Evolutionary conservation across 2,888 invertebrate genomes (phyloP), one percentile per base, ranked within the genome.

Genomic region (Sesia bembeciformis): DNA sequence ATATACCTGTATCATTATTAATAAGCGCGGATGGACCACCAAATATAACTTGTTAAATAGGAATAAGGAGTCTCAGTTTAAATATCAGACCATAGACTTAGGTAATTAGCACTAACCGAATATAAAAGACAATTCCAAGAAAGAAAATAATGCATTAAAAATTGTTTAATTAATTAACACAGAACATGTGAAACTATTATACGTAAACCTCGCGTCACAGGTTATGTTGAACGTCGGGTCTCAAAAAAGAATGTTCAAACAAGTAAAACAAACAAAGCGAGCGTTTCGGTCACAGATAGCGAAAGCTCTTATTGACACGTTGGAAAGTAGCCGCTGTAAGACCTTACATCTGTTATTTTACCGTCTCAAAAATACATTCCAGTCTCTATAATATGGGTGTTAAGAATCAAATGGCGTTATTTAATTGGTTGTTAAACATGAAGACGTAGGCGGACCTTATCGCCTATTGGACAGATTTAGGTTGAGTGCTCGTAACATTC

Each of bases 231-330:
- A 68, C 67, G 67, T 69, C 66, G 69, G 67, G 60, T 65, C 68
- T 61, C 62, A 69, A 75, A 78, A 76, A 80, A 72, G 71, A 74
- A 76, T 70, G 76, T 77, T 73, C 70, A 78, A 86, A 85, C 68
- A 76, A 72, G 69, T 79, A 56, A 56, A 53, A 42, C 54, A 57
- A 85, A 86, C 73, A 84, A 76, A 77, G 74, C 73, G 64, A 65
- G 58, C 67, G 73, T 73, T 75, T 76, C 78, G 81, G 83, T 78
- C 83, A 83, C 76, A 77, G 86, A 87, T 84, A 88, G 87, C 87
- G 88, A 88, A 88, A 88, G 87, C 85, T 83, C 76, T 74, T 84
- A 84, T 87, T 86, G 86, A 87, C 86, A 83, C 75, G 84, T 81
- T 87, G 78, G 88, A 88, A 88, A 88, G 87, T 85, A 75, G 75